Percentiles rank a stretch among this genome's conserved stretches.
These are phyloP conservation scores for Zaprionus bogoriensis DNA, from an alignment of 2,888 invertebrate genomes.

Conservation along the genomic window DNA sequence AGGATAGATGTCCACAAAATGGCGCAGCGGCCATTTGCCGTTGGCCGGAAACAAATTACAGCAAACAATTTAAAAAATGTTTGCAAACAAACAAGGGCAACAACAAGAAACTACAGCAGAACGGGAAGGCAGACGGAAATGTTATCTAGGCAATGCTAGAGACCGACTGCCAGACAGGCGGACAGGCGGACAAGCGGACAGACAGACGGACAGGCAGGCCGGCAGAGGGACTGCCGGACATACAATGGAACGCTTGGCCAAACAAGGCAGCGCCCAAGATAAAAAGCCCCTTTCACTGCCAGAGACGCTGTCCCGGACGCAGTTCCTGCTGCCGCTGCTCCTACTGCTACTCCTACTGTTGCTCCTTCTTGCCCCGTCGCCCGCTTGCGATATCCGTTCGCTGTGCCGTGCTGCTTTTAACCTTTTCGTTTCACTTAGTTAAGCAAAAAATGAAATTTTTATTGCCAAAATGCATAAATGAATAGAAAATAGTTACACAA, in stretches of 20 bases:
- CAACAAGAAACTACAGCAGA: constrained; percentile 33
- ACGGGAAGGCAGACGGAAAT: constrained; percentile 57
- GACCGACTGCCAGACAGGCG: constrained; percentile 6
- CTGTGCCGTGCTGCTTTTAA: constrained; percentile 53
- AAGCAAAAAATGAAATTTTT: constrained; percentile 75
- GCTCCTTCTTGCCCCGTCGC: background rate
- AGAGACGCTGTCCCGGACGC: constrained; percentile 38
- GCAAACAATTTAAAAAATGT: constrained; percentile 77
- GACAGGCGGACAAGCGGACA: constrained; percentile 25
- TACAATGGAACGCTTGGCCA: constrained; percentile 25
- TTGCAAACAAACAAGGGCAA: constrained; percentile 68
- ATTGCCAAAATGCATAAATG: constrained; percentile 77
- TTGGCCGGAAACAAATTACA: constrained; percentile 74
- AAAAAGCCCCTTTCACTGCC: constrained; percentile 51
- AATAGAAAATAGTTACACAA: constrained; percentile 74
- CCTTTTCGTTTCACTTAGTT: constrained; percentile 78
- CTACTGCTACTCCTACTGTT: constrained; percentile 10
- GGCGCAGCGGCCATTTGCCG: constrained; percentile 68
- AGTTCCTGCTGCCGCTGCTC: constrained; percentile 6
- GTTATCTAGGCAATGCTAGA: constrained; percentile 66
- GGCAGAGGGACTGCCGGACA: constrained; percentile 13
- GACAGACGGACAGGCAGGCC: constrained; percentile 1
- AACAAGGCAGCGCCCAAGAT: constrained; percentile 56
- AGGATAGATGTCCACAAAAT: constrained; percentile 48
- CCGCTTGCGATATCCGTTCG: constrained; percentile 40